Percentiles rank a stretch among this genome's conserved stretches.
These are phyloP conservation scores for Corythoichthys haematopterus DNA, from an alignment of 2,113 vertebrate species.

Conservation along the genomic window DNA sequence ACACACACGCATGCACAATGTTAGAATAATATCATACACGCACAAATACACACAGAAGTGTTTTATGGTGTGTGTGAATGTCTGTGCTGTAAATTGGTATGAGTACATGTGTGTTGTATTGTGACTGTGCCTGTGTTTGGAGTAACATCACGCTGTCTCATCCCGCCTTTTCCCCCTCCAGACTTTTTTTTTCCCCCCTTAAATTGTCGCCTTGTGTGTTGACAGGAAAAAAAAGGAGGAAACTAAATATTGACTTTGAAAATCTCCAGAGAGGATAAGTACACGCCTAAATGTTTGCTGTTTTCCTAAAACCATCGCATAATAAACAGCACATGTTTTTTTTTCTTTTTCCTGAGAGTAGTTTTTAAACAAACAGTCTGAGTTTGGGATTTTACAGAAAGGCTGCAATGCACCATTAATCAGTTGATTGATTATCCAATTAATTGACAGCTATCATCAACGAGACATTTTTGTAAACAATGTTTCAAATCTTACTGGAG, in stretches of 20 bases:
- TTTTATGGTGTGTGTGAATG: not conserved
- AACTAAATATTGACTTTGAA: conserved; percentile 9
- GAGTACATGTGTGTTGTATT: not conserved
- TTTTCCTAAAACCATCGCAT: not conserved
- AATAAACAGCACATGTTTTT: not conserved
- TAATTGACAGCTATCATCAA: no score
- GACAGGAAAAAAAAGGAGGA: not conserved
- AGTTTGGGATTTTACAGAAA: no score
- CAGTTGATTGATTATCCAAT: no score
- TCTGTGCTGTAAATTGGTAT: conserved; percentile 3
- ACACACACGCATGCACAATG: conserved; percentile 23
- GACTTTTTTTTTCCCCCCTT: not conserved
- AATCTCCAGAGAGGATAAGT: not conserved
- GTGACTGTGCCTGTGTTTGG: not conserved
- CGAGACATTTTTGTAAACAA: no score
- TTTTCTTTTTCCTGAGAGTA: no score
- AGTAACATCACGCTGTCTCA: not conserved
- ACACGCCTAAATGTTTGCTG: not conserved
- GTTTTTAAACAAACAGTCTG: not conserved
- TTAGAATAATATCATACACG: conserved; percentile 1
- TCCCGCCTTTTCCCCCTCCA: not conserved
- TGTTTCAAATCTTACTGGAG: no score
- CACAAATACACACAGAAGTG: conserved; percentile 13
- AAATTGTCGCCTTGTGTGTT: conserved; percentile 2
- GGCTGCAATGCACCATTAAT: no score